Evolutionary conservation across 2,113 vertebrate species (phyloP).

Genomic region (Columbina picui): DNA sequence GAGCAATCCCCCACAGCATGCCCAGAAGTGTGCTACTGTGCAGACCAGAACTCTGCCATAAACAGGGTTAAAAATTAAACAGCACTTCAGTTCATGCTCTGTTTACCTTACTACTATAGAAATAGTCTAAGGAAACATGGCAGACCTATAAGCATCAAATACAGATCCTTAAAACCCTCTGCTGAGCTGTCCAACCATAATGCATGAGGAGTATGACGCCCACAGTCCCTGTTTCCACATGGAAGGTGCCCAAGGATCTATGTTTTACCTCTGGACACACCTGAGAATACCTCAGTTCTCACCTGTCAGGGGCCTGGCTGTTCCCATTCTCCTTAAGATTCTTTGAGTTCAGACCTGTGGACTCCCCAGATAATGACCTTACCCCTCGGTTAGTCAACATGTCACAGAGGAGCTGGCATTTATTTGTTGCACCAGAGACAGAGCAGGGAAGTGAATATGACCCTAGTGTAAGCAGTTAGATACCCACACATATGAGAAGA

Average conservation of each 20-base stretch:
- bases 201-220: background rate
- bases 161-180: background rate
- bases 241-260: background rate
- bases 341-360: background rate
- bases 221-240: background rate
- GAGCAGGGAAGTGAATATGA: background rate
- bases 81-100: background rate
- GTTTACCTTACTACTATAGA: background rate
- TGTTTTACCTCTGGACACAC: background rate
- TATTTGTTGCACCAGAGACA: background rate
- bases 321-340: background rate
- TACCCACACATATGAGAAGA: background rate
- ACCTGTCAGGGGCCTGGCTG: background rate
- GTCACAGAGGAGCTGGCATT: background rate
- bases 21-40: background rate
- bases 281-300: background rate
- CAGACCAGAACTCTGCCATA: background rate
- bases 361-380: background rate
- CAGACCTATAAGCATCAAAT: background rate
- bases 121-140: background rate
- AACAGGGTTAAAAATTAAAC: slow-evolving; percentile 5
- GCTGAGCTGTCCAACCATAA: background rate
- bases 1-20: background rate
- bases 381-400: background rate
- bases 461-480: background rate